A percentile compares a stretch with the other conserved stretches of the same genome.
Evolutionary conservation across 2,113 vertebrate species (phyloP).

Genomic region (Peromyscus californicus): DNA sequence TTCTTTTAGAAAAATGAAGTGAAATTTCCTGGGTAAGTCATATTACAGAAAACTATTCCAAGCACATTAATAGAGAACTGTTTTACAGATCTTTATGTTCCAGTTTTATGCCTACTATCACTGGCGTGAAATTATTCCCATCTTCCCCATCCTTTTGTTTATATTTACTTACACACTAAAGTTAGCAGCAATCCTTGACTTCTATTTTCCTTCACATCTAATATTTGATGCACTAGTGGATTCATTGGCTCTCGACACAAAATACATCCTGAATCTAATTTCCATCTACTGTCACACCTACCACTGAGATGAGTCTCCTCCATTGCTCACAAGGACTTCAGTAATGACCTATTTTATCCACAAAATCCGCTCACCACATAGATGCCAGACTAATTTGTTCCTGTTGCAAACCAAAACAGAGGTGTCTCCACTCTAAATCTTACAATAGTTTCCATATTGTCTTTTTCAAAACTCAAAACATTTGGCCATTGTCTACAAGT

Average conservation of each 20-base stretch:
- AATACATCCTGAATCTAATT: neutral
- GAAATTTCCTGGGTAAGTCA: neutral
- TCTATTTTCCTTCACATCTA: neutral
- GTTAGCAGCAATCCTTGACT: neutral
- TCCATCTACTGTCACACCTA: neutral
- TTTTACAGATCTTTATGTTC: neutral
- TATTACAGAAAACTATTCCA: neutral
- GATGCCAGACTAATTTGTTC: neutral
- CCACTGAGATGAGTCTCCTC: neutral
- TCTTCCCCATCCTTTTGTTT: neutral
- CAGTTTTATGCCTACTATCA: neutral
- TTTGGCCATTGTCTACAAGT: neutral
- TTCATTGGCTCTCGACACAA: neutral
- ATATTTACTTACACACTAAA: neutral
- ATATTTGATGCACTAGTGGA: neutral
- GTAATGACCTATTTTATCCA: neutral
- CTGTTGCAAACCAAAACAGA: neutral
- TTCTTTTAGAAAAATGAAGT: slow-evolving; percentile 46
- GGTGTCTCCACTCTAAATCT: neutral
- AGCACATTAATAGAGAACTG: neutral
- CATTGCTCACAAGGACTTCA: neutral
- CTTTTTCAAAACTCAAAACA: neutral
- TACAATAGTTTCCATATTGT: neutral
- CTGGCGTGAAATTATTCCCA: neutral
- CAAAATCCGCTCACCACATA: neutral